phyloP scores from a whole-genome alignment of 1,140 invertebrate genomes.

The Psilanteris sp. region DNA sequence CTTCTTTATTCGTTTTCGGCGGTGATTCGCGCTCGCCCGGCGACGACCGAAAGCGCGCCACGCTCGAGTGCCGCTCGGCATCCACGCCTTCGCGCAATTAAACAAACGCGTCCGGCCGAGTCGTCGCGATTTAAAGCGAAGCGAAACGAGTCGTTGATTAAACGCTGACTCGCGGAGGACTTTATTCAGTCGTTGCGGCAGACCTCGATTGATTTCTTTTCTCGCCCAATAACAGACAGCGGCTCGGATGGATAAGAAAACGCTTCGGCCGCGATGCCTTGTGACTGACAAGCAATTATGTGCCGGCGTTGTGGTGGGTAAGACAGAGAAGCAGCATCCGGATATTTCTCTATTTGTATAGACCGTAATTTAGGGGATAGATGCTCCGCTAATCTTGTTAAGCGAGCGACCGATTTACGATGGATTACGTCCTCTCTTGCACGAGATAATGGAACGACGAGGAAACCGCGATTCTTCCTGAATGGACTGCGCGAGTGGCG shows the following conservation, averaged over 20 bases:
- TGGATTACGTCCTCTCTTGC: constrained; percentile 52
- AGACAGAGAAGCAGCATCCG: constrained; percentile 48
- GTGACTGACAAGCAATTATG: constrained; percentile 73
- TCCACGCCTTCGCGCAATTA: no score
- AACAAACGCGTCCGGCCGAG: no score
- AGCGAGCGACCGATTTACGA: constrained; percentile 58
- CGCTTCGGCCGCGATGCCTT: constrained; percentile 53
- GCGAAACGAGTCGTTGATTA: constrained; percentile 40
- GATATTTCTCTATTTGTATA: constrained; percentile 59
- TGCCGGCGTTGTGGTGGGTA: constrained; percentile 29
- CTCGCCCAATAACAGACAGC: constrained; percentile 51
- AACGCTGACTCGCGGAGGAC: constrained; percentile 27
- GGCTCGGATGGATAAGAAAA: constrained; percentile 32
- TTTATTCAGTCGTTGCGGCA: constrained; percentile 38
- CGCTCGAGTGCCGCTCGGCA: no score
- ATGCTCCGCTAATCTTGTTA: constrained; percentile 61
- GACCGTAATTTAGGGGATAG: constrained; percentile 56
- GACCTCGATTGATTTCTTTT: constrained; percentile 48
- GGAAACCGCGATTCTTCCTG: constrained; percentile 12
- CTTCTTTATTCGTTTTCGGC: no score
- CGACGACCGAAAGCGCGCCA: no score
- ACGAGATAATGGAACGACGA: constrained; percentile 47
- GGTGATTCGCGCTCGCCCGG: no score
- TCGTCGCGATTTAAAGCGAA: no score
- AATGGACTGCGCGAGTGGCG: constrained; percentile 32